A percentile compares a stretch with the other conserved stretches of the same genome.
These are phyloP conservation scores for Schizotus pectinicornis DNA, from an alignment of 2,888 invertebrate genomes.

Conservation along the genomic window DNA sequence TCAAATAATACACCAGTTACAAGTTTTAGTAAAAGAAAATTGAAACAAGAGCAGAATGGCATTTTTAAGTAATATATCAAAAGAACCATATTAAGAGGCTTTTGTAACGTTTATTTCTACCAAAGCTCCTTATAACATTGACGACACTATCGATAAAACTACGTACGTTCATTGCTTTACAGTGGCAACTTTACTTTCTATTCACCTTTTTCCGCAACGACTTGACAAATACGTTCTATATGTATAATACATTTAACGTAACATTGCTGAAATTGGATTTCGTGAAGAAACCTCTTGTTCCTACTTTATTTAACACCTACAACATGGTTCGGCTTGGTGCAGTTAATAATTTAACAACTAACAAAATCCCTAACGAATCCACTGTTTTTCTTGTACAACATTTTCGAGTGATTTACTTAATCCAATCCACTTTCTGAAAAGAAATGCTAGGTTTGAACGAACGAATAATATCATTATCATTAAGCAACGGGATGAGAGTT, in stretches of 20 bases:
- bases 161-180: constrained; percentile 23
- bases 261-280: neutral
- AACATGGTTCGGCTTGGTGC: neutral
- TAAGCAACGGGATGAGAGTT: constrained; percentile 7
- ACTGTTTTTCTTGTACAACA: no score
- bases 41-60: neutral
- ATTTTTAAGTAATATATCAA: constrained; percentile 14
- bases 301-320: constrained; percentile 1
- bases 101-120: constrained; percentile 20
- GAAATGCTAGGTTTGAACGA: no score
- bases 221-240: constrained; percentile 9
- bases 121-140: constrained; percentile 14
- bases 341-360: neutral
- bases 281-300: neutral
- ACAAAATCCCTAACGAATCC: constrained; percentile 1
- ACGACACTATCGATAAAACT: constrained; percentile 21
- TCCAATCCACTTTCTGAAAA: no score
- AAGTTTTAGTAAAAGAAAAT: neutral
- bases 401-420: no score
- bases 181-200: constrained; percentile 14
- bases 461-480: no score
- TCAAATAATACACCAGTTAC: constrained; percentile 35
- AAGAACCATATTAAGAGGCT: constrained; percentile 21
- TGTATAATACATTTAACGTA: constrained; percentile 15
- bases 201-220: constrained; percentile 13